Evolutionary conservation across 2,888 invertebrate species (phyloP), one percentile per base, ranked within the genome.

Genomic region (Kryphioiulus occultus): DNA sequence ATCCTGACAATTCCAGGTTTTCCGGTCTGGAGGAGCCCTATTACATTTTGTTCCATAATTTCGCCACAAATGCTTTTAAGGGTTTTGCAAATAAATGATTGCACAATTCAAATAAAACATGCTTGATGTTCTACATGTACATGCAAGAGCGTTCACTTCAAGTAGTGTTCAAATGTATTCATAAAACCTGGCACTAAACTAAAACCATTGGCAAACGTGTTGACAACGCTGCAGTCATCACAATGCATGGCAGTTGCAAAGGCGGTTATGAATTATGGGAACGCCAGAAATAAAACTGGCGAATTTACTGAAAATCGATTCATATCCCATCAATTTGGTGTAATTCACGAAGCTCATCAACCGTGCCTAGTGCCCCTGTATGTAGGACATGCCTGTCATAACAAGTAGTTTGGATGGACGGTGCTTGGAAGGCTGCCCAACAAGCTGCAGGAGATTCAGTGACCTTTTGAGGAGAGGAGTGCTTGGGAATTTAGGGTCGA

Each of bases 241-340:
- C 5, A 19, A 59, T 59, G n/a, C 2, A 19, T n/a, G 22, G 2
- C 9, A 17, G 12, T 17, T 15, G 47, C 47, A 7, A 47, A 19
- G n/a, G 22, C 19, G 2, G n/a, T 4, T 59, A 9, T n/a, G n/a
- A 0, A 59, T 5, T 59, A 59, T 4, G n/a, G 3, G 59, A 59
- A 59, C 1, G 2, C 9, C 15, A 19, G n/a, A n/a, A 59, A n/a
- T 59, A 59, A 59, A 59, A 59, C n/a, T n/a, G n/a, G n/a, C 1
- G n/a, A 59, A 59, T 59, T 59, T 59, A 59, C 59, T 15, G 59
- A 59, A 59, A 59, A 59, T 59, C 59, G 59, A 59, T 59, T 59
- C 59, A 59, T 59, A 59, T 59, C 59, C 59, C 59, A 59, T 59
- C n/a, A 59, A 59, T 59, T 59, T n/a, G n/a, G n/a, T n/a, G 59